phyloP scores from a whole-genome alignment of 2,888 invertebrate genomes.

The Melolontha melolontha region DNA sequence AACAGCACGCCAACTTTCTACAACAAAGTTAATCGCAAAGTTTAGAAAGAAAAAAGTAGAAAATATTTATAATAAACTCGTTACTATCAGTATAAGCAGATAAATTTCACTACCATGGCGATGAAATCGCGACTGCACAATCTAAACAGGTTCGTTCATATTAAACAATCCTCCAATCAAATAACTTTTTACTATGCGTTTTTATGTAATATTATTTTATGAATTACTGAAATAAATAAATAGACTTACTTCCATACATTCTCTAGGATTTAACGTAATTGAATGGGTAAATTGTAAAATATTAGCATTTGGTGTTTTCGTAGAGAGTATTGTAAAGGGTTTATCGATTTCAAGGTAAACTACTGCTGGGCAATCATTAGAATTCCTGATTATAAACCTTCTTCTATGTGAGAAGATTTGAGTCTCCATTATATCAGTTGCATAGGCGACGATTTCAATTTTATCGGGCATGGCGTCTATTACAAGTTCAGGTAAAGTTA shows the following conservation, averaged over 20 bases:
- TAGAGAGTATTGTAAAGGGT: constrained; percentile 51
- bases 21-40: too few species aligned
- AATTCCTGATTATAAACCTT: constrained; percentile 53
- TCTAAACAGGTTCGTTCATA: too few species aligned
- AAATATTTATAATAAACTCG: too few species aligned
- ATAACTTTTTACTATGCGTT: too few species aligned
- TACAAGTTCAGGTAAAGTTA: constrained; percentile 49
- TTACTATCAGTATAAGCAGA: too few species aligned
- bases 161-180: too few species aligned
- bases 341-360: constrained; percentile 49
- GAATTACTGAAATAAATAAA: too few species aligned
- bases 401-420: constrained; percentile 36
- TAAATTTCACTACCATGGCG: too few species aligned
- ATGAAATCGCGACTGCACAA: too few species aligned
- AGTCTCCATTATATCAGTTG: constrained; percentile 49
- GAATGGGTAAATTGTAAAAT: constrained; percentile 10
- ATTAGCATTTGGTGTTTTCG: constrained; percentile 25
- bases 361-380: constrained; percentile 40
- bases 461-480: constrained; percentile 49
- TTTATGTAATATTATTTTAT: too few species aligned
- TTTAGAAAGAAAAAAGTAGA: too few species aligned
- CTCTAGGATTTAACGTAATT: constrained; percentile 39
- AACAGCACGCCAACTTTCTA: too few species aligned
- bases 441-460: constrained; percentile 49
- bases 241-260: constrained; percentile 47